Base-by-base conservation (phyloP, 2,113 vertebrate species). In the Halichoeres trimaculatus region DNA sequence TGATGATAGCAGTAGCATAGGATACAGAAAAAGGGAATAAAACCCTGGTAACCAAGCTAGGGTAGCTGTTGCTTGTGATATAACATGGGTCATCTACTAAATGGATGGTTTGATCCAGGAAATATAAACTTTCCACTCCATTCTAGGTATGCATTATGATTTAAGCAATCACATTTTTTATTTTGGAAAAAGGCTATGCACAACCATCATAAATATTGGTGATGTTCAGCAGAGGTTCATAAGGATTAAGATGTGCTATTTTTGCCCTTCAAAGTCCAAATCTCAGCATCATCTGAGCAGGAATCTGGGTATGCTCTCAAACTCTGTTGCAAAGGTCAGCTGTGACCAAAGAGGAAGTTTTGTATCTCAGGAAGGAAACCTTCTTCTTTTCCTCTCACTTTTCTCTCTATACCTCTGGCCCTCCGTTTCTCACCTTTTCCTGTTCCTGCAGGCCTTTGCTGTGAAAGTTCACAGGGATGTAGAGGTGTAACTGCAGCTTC, bases 341-440 rank as follows among this genome's bases (percentile, higher is more conserved):
- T 1, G 19, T 51, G 51, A 47, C 45, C 20, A 12, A 76, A 67
- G 26, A 54, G 68, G 76, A 88, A 80, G 34, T 66, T 30, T 24
- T 57, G 16, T 57, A 26, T 74, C 20, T 74, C 40, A n/a, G 52
- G 72, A 22, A 80, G 79, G 74, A 89, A 80, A 64, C 60, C 41
- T n/a, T 26, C 34, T 70, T 73, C 71, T 30, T 53, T 43, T 69
- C 36, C 56, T 47, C 45, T 48, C 19, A 23, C 22, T 10, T 34
- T 3, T 22, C 9, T 26, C 30, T 26, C 7, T 48, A 17, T 24
- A 2, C 36, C 5, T 60, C 19, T 60, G 35, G 26, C 30, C n/a
- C 54, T 52, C 23, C 47, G 30, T 23, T 34, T 57, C 10, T 45
- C 53, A 64, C 23, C 58, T 41, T 72, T 65, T 30, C 70, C 8